Evolutionary conservation across 2,113 vertebrate species (phyloP).

Genomic region (Phrynocephalus versicolor): DNA sequence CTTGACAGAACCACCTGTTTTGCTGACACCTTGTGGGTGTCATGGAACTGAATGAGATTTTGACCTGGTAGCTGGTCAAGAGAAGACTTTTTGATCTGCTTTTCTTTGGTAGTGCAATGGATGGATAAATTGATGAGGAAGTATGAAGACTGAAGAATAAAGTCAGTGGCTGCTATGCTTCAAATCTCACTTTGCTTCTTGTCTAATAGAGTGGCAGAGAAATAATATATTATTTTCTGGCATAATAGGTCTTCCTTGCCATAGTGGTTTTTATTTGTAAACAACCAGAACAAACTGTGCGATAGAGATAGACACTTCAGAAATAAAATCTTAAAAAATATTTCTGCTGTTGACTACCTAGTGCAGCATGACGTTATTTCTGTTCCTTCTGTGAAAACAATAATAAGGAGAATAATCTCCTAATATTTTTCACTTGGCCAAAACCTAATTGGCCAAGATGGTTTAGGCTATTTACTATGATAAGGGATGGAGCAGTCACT

Average conservation of each 20-base stretch:
- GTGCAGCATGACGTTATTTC: rapidly evolving
- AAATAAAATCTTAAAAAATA: neutral
- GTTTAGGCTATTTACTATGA: neutral
- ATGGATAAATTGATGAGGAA: too few species aligned
- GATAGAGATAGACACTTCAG: constrained; percentile 2
- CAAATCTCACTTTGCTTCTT: neutral
- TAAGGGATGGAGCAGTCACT: neutral
- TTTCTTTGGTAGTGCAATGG: too few species aligned
- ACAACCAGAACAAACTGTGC: neutral
- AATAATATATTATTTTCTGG: neutral
- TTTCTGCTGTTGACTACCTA: neutral
- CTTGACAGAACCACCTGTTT: too few species aligned
- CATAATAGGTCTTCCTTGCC: neutral
- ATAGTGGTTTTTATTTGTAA: neutral
- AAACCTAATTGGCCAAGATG: neutral
- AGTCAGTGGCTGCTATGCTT: neutral
- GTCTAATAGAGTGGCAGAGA: neutral
- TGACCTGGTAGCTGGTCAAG: too few species aligned
- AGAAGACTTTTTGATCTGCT: too few species aligned
- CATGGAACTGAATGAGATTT: too few species aligned
- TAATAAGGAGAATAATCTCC: neutral
- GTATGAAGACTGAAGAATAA: neutral
- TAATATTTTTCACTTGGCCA: neutral
- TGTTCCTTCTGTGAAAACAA: neutral
- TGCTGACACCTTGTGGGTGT: too few species aligned